Percentiles rank a stretch among this genome's conserved stretches.
Conservation (phyloP, 1,140 invertebrate species). For the Brachionus koreanus region DNA sequence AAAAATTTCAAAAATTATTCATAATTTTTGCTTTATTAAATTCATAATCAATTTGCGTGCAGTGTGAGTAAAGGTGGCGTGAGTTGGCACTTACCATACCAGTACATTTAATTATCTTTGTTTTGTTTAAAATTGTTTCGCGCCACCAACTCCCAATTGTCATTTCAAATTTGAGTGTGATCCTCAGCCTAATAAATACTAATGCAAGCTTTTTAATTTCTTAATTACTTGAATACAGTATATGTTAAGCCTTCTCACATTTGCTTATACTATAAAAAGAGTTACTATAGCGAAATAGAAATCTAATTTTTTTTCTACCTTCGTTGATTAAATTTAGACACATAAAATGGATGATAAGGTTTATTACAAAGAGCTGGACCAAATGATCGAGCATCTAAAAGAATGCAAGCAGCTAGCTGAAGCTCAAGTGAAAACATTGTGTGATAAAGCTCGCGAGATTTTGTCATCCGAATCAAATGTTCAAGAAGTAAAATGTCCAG, state of each 20-base stretch:
- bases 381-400: slow-evolving; percentile 99
- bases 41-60: not conserved
- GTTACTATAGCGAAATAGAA: slow-evolving; percentile 16
- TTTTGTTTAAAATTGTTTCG: not conserved
- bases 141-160: not conserved
- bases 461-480: slow-evolving; percentile 97
- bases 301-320: not conserved
- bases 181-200: not conserved
- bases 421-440: slow-evolving; percentile 98
- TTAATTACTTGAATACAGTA: not conserved
- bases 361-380: slow-evolving; percentile 66
- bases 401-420: slow-evolving; percentile 99
- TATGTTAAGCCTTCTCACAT: not conserved
- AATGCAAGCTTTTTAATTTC: not conserved
- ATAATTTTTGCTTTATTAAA: slow-evolving; percentile 7
- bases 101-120: not conserved
- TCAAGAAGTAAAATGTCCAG: slow-evolving; percentile 98
- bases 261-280: not conserved
- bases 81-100: not conserved
- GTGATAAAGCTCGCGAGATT: slow-evolving; percentile 99
- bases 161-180: not conserved
- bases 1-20: not conserved
- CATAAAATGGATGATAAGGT: slow-evolving; percentile 29
- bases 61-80: not conserved
- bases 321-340: not conserved